phyloP scores from a whole-genome alignment of 2,797 vertebrate genomes.

The Kryptolebias ocellatus region DNA sequence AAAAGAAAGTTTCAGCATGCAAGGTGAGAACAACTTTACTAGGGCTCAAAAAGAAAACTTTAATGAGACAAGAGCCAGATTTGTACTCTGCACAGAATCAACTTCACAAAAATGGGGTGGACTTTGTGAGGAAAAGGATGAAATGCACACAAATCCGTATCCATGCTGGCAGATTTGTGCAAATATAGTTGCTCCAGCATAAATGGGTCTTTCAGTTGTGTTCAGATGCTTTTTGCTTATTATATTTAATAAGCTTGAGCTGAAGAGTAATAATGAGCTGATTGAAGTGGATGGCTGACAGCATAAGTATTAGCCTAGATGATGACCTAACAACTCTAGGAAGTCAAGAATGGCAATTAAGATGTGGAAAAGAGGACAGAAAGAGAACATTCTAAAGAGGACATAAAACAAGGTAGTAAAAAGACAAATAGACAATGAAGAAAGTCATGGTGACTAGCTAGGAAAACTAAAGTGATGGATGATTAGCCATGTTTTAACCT shows the following conservation, averaged over 20 bases:
- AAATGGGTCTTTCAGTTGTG: constrained; percentile 8
- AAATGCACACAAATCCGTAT: constrained; percentile 32
- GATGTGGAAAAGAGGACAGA: constrained; percentile 33
- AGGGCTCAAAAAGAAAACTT: constrained; percentile 54
- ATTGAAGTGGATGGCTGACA: constrained; percentile 53
- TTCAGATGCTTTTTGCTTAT: constrained; percentile 32
- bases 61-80: constrained; percentile 47
- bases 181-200: background rate
- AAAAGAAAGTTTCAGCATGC: constrained; percentile 47
- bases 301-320: constrained; percentile 58
- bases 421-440: constrained; percentile 1
- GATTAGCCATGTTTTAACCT: constrained; percentile 60
- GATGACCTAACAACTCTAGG: constrained; percentile 43
- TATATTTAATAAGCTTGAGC: constrained; percentile 70
- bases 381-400: constrained; percentile 37
- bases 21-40: constrained; percentile 54
- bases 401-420: constrained; percentile 23
- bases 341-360: constrained; percentile 45
- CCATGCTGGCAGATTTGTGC: constrained; percentile 10
- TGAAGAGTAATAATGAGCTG: constrained; percentile 51
- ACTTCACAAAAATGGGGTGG: too few species aligned
- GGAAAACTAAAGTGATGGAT: constrained; percentile 47
- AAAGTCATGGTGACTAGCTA: constrained; percentile 12
- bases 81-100: constrained; percentile 1
- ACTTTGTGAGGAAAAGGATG: constrained; percentile 1